Conservation (phyloP, 2,113 vertebrate genomes). For the Neofelis nebulosa region DNA sequence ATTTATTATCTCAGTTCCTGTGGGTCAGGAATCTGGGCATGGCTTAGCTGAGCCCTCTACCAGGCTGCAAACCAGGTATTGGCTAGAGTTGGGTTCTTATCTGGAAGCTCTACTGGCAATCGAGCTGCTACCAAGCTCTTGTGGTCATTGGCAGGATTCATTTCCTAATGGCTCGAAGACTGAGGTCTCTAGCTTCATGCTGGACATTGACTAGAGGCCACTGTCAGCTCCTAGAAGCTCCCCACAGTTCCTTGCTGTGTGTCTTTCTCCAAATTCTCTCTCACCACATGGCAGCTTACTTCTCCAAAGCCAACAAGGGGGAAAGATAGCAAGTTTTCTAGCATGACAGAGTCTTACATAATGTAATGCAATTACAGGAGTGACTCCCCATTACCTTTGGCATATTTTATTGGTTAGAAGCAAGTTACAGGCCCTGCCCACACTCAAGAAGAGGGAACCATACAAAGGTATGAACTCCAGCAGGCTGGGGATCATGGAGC, state of each 20-base stretch:
- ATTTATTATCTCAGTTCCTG: not conserved
- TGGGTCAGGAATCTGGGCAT: not conserved
- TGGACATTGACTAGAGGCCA: not conserved
- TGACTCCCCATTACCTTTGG: not conserved
- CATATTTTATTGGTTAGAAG: not conserved
- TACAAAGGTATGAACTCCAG: not conserved
- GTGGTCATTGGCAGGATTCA: not conserved
- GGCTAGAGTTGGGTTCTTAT: not conserved
- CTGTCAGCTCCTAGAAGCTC: not conserved
- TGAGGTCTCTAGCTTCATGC: not conserved
- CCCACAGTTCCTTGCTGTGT: not conserved
- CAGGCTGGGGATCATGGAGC: not conserved
- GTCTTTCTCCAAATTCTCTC: not conserved
- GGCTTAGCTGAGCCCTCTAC: not conserved
- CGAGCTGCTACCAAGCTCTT: not conserved
- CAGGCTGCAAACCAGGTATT: not conserved
- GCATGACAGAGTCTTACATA: not conserved
- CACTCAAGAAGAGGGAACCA: not conserved
- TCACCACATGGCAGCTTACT: not conserved
- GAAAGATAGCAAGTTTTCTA: not conserved
- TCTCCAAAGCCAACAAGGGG: slow-evolving; percentile 17
- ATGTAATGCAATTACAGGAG: not conserved
- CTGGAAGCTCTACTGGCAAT: not conserved
- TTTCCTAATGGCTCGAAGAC: not conserved
- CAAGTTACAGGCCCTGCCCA: not conserved